Conservation (phyloP, 2,113 vertebrate species). For the Cichladusa arquata region DNA sequence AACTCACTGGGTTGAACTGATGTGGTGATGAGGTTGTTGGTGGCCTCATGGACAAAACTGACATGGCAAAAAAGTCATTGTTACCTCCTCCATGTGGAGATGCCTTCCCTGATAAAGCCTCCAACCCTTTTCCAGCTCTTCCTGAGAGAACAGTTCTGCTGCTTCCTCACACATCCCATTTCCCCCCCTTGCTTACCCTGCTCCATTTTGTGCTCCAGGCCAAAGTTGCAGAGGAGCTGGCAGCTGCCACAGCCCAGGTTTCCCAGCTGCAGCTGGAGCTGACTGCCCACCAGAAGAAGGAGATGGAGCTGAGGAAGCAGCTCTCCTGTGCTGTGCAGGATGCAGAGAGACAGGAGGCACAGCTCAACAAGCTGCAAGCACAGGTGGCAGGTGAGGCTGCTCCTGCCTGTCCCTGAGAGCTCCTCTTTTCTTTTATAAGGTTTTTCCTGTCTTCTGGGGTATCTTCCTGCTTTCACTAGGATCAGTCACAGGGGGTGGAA, state of each 20-base stretch:
- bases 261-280: slow-evolving; percentile 89
- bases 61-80: not conserved
- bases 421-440: not conserved
- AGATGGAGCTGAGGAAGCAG: slow-evolving; percentile 79
- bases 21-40: not conserved
- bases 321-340: slow-evolving; percentile 79
- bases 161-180: not conserved
- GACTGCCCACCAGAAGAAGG: slow-evolving; percentile 84
- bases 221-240: slow-evolving; percentile 87
- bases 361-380: slow-evolving; percentile 72
- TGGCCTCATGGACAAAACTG: not conserved
- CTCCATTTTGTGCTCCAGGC: slow-evolving; percentile 68
- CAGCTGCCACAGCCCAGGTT: slow-evolving; percentile 80
- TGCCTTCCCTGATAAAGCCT: not conserved
- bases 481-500: not conserved
- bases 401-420: not conserved
- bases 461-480: not conserved
- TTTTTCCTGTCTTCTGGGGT: not conserved
- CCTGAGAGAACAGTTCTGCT: not conserved
- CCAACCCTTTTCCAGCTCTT: not conserved
- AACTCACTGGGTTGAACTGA: not conserved
- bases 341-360: slow-evolving; percentile 66
- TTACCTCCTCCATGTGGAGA: not conserved
- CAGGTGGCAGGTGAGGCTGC: slow-evolving; percentile 80
- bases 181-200: not conserved